Percentiles rank a stretch among this genome's conserved stretches.
Evolutionary conservation across 2,113 vertebrate genomes (phyloP).

Genomic region (Periophthalmodon schlosseri): DNA sequence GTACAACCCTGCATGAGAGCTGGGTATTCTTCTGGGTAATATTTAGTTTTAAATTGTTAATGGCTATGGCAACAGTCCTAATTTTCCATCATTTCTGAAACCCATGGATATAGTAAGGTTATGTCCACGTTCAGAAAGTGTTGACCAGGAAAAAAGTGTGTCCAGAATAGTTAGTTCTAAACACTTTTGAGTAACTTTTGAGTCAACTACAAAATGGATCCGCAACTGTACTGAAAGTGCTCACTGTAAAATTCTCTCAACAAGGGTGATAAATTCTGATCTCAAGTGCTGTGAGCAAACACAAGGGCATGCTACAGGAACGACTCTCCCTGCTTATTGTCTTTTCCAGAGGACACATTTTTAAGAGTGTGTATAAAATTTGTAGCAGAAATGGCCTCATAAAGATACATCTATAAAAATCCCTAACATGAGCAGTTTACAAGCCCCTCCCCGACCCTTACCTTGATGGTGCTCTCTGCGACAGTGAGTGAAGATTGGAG

Average conservation of each 20-base stretch:
- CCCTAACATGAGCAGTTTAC: constrained; percentile 7
- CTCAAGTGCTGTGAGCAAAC: neutral
- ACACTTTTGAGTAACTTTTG: neutral
- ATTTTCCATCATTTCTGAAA: too few species aligned
- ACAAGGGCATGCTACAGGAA: neutral
- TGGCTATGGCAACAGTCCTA: too few species aligned
- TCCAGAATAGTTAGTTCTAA: too few species aligned
- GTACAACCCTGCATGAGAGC: neutral
- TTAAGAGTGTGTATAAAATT: constrained; percentile 20
- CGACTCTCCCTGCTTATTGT: neutral
- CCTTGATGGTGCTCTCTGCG: constrained; percentile 87
- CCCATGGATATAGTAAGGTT: too few species aligned
- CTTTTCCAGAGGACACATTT: constrained; percentile 2
- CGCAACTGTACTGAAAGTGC: neutral
- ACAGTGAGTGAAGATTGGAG: constrained; percentile 84
- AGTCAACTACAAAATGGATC: neutral
- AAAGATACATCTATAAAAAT: neutral
- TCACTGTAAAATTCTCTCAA: neutral
- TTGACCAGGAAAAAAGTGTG: too few species aligned
- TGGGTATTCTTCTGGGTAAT: neutral
- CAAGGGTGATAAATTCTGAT: neutral
- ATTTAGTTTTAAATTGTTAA: too few species aligned
- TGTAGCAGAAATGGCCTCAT: neutral
- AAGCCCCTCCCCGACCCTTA: constrained; percentile 51
- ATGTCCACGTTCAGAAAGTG: too few species aligned